Conservation (phyloP, 2,888 invertebrate genomes). For the Pristionchus fissidentatus region DNA sequence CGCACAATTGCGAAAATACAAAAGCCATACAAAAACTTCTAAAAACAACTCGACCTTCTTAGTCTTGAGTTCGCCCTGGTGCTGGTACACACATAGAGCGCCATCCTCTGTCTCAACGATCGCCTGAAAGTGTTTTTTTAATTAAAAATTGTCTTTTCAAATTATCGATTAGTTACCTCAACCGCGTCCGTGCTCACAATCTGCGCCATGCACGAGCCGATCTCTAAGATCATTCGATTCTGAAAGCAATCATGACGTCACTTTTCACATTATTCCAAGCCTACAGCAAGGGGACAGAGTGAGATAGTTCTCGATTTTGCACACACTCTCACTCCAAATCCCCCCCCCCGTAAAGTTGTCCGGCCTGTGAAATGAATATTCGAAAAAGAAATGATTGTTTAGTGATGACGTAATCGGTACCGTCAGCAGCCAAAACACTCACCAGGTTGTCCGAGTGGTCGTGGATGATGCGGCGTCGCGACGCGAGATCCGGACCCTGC, state of each 20-base stretch:
- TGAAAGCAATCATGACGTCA: too few species aligned
- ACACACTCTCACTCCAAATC: too few species aligned
- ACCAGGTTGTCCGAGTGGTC: constrained; percentile 28
- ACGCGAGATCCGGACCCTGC: constrained; percentile 16
- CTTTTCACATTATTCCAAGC: too few species aligned
- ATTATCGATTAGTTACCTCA: constrained; percentile 58
- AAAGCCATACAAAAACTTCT: neutral
- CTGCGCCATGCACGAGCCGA: constrained; percentile 67
- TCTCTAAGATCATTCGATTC: constrained; percentile 66
- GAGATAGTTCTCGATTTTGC: neutral
- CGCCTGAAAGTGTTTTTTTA: constrained; percentile 39
- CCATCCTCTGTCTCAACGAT: constrained; percentile 61
- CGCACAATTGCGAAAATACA: neutral
- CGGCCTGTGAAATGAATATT: neutral
- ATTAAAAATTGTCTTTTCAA: neutral
- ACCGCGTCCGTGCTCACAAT: constrained; percentile 61
- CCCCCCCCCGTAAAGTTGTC: too few species aligned
- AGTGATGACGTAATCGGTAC: neutral
- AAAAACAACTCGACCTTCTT: constrained; percentile 52
- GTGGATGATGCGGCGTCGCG: constrained; percentile 23
- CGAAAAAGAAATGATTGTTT: neutral
- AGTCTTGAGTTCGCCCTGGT: constrained; percentile 56
- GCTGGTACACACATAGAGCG: constrained; percentile 55
- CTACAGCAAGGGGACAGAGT: neutral
- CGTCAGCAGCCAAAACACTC: neutral